Base-by-base conservation (phyloP, 2,797 vertebrate genomes). In the Liasis olivaceus region DNA sequence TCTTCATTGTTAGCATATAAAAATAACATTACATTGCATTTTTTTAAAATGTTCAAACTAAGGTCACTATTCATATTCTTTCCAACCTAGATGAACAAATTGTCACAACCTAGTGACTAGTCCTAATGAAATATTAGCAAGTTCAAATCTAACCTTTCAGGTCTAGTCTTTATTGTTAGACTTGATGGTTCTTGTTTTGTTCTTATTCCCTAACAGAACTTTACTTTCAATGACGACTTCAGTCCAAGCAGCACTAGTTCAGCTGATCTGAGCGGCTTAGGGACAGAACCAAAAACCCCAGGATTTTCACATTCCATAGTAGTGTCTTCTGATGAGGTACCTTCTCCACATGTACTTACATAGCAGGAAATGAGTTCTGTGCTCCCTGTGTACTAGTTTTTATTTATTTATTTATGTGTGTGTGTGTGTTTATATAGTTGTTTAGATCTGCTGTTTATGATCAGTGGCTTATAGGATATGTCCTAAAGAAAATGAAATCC, bases 181-280 rank as follows among this genome's bases (percentile, higher is more conserved):
- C 60, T 86, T 42, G 62, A 28, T 17, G 15, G 66, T 17, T 0
- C 42, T n/a, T 3, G 9, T 14, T 91, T 93, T 92, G 2, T 92
- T 90, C 13, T 94, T 96, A 47, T 81, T 85, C 95, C 91, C 97
- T 96, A 90, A 56, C 97, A 99, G 99, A 98, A 98, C 92, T 98
- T 98, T 28, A 92, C 97, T 2, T 95, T 98, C 95, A 98, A 96
- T 0, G 98, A 99, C 62, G 99, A 99, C 95, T 98, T 99, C 97
- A 99, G 99, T 54, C 98, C 98, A 96, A 99, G 99, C 98, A 99
- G 99, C 95, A 98, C 98, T 91, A 99, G 99, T 96, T 99, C 99
- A 0, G 98, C 98, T 93, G 99, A 99, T 95, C 93, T 99, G 97
- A 98, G 98, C 0, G 98, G 98, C 47, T 96, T 98, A 91, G 97